Evolutionary conservation across 1,140 invertebrate species (phyloP).

Genomic region (Bombus vancouverensis): DNA sequence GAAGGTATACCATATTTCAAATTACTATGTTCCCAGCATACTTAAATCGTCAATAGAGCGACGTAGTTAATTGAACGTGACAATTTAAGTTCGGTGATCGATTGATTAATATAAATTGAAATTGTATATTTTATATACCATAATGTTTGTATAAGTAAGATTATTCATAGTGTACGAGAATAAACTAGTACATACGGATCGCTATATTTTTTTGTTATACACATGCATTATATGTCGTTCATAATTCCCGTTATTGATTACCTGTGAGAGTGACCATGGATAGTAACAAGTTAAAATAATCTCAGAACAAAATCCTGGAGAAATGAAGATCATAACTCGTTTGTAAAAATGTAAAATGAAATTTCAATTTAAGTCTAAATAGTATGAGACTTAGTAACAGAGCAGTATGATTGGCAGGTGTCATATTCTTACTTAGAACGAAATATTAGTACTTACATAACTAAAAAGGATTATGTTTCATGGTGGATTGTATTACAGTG

Average conservation of each 20-base stretch:
- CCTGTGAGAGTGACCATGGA: neutral
- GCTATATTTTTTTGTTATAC: neutral
- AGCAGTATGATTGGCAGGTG: neutral
- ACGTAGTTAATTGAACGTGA: neutral
- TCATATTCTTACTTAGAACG: neutral
- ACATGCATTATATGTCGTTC: slow-evolving; percentile 1
- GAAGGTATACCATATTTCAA: neutral
- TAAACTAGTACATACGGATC: neutral
- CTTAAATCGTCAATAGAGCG: neutral
- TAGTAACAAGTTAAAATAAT: slow-evolving; percentile 13
- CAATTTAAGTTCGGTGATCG: neutral
- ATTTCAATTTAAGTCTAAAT: too few relatives aligned
- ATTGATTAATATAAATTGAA: neutral
- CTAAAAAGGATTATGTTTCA: neutral
- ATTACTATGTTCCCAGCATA: neutral
- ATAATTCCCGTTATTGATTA: slow-evolving; percentile 44
- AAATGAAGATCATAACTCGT: neutral
- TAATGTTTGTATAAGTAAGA: neutral
- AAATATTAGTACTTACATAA: neutral
- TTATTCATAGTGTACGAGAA: neutral
- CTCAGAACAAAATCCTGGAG: neutral
- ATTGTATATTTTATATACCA: neutral
- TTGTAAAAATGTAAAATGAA: neutral
- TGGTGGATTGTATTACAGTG: neutral
- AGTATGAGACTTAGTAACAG: too few relatives aligned